A percentile compares a stretch with the other conserved stretches of the same genome.
Evolutionary conservation across 2,888 invertebrate species (phyloP).

Genomic region (Ecdyonurus torrentis): DNA sequence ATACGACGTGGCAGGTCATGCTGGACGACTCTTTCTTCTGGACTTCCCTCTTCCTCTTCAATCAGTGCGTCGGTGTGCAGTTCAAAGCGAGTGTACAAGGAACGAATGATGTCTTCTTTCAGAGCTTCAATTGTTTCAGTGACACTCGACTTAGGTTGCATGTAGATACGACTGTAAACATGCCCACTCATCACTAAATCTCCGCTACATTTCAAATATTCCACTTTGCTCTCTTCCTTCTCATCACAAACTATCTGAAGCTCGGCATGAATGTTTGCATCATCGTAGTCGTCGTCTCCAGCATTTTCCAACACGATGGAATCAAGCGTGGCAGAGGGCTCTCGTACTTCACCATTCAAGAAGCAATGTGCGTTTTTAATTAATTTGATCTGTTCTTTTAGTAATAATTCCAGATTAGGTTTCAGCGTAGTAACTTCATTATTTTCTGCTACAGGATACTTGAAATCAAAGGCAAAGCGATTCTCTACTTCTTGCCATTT

Average conservation of each 20-base stretch:
- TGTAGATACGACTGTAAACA: not conserved
- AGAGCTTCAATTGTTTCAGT: constrained; percentile 33
- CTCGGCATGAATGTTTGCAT: not conserved
- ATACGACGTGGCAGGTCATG: not conserved
- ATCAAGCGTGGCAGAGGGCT: not conserved
- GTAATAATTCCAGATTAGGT: not conserved
- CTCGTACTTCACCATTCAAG: not conserved
- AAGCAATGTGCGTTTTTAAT: not conserved
- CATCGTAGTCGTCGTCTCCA: not conserved
- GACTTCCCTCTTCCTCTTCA: constrained; percentile 55
- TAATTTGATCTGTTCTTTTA: not conserved
- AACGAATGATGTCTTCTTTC: constrained; percentile 69
- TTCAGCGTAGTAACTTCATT: not conserved
- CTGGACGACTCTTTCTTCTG: constrained; percentile 32
- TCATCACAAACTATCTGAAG: not conserved
- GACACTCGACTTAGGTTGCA: not conserved
- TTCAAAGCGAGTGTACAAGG: constrained; percentile 68
- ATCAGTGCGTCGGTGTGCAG: constrained; percentile 87
- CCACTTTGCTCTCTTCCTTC: not conserved
- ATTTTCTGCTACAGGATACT: not conserved
- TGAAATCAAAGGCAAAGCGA: not conserved
- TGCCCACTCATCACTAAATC: not conserved
- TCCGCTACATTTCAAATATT: not conserved
- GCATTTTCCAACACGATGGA: not conserved
- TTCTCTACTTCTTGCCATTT: not conserved